Percentiles rank a stretch among this genome's conserved stretches.
These are phyloP conservation scores for Lochmaea capreae DNA, from an alignment of 2,888 invertebrate genomes.

Conservation along the genomic window DNA sequence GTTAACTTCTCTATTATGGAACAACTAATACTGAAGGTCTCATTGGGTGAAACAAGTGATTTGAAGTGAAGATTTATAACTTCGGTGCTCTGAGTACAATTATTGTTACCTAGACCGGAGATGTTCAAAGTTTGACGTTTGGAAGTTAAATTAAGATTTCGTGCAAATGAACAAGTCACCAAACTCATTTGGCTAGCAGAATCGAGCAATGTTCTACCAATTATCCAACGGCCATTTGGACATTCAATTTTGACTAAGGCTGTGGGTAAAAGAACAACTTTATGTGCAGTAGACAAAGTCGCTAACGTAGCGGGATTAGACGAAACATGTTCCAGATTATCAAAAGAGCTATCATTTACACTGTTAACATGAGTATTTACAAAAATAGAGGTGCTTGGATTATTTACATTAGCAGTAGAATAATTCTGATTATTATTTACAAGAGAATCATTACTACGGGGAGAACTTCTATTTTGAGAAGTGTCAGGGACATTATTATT, in stretches of 20 bases:
- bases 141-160: background rate
- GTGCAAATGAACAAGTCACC: background rate
- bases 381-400: background rate
- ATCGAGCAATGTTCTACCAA: background rate
- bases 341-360: background rate
- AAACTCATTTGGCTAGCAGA: background rate
- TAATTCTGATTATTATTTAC: background rate
- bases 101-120: background rate
- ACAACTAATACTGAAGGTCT: background rate
- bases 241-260: background rate
- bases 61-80: background rate
- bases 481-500: too few relatives aligned
- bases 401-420: background rate
- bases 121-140: background rate
- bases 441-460: too few relatives aligned
- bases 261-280: background rate
- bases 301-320: background rate
- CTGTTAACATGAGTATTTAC: background rate
- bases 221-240: background rate
- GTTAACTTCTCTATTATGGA: background rate
- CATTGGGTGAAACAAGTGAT: background rate
- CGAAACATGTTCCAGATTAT: background rate
- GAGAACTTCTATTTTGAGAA: too few relatives aligned
- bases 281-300: background rate
- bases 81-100: background rate